These are phyloP conservation scores for Heliopora coerulea DNA, from an alignment of 92 coral and sea anemone genomes.

Conservation along the genomic window DNA sequence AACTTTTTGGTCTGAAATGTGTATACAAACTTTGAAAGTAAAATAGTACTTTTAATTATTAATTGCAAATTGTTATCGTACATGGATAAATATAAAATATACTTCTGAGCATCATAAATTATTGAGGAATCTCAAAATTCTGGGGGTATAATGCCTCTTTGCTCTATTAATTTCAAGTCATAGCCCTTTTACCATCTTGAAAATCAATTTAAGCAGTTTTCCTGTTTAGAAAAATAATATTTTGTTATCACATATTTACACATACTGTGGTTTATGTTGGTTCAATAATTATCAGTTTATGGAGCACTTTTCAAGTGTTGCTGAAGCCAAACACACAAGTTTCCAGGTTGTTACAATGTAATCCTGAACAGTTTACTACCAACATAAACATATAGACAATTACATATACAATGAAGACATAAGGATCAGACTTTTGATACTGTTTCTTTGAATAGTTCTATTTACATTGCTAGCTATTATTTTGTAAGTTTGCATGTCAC, in stretches of 20 bases:
- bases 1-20: too few relatives aligned
- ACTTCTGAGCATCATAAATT: too few relatives aligned
- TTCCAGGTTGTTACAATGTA: not conserved
- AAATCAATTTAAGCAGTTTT: constrained; percentile 22
- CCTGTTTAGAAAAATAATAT: constrained; percentile 15
- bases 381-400: not conserved
- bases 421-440: too few relatives aligned
- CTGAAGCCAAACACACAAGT: not conserved
- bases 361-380: not conserved
- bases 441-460: too few relatives aligned
- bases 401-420: not conserved
- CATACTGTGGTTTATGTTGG: not conserved
- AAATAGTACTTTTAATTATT: too few relatives aligned
- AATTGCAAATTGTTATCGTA: too few relatives aligned
- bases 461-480: not conserved
- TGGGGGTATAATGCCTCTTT: too few relatives aligned
- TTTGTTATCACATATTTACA: constrained; percentile 26
- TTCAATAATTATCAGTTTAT: not conserved
- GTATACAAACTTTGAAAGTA: too few relatives aligned
- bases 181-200: not conserved
- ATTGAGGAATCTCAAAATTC: too few relatives aligned
- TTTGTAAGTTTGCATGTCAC: not conserved
- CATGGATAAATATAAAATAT: too few relatives aligned
- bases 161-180: too few relatives aligned
- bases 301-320: not conserved